These are phyloP conservation scores for Mellivora capensis DNA, from an alignment of 2,113 vertebrate genomes.

Conservation along the genomic window DNA sequence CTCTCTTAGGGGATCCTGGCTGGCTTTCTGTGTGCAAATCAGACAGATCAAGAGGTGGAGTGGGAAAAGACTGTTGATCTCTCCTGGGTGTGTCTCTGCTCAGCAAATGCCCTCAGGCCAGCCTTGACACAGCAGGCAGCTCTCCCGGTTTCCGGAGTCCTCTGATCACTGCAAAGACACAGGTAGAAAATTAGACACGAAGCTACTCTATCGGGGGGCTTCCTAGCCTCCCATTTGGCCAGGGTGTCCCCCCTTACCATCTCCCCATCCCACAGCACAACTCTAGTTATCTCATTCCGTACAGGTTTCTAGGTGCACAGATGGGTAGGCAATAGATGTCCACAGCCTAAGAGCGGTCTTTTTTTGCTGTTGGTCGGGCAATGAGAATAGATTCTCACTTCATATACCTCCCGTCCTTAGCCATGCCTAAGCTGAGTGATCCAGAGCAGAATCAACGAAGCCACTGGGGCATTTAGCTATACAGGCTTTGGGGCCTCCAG, in stretches of 20 bases:
- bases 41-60: conserved; percentile 23
- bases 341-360: neutral
- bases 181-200: conserved; percentile 51
- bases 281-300: neutral
- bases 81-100: conserved; percentile 48
- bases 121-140: conserved; percentile 47
- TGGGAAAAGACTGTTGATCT: conserved; percentile 36
- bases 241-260: neutral
- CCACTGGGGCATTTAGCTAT: neutral
- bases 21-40: conserved; percentile 41
- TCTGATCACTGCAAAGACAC: conserved; percentile 68
- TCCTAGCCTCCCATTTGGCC: neutral
- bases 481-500: neutral
- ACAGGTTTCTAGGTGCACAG: neutral
- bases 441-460: neutral
- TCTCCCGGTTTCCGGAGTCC: conserved; percentile 39
- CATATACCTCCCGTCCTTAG: neutral
- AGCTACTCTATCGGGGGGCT: neutral
- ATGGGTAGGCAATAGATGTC: neutral
- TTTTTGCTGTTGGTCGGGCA: neutral
- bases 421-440: neutral
- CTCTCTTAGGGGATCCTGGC: conserved; percentile 33
- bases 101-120: conserved; percentile 48
- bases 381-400: neutral
- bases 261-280: neutral